Percentiles rank a stretch among this genome's conserved stretches.
phyloP scores from a whole-genome alignment of 2,113 vertebrate species.

The Thalassoma bifasciatum region DNA sequence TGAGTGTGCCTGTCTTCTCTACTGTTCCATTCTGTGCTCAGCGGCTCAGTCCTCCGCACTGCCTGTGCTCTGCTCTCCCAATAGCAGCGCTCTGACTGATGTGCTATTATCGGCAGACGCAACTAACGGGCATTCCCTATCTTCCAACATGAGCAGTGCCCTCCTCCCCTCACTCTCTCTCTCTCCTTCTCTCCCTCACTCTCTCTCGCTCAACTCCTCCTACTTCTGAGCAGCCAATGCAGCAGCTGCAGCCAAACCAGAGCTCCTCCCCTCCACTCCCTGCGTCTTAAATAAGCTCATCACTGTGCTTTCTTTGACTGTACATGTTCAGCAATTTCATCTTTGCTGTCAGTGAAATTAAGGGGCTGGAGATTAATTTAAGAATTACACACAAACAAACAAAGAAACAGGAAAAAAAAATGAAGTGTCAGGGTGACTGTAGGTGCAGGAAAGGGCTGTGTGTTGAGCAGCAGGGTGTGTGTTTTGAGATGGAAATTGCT shows the following conservation, averaged over 20 bases:
- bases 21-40: slow-evolving; percentile 66
- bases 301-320: slow-evolving; percentile 83
- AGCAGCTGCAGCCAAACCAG: slow-evolving; percentile 59
- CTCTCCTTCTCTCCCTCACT: slow-evolving; percentile 29
- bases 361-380: slow-evolving; percentile 38
- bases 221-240: slow-evolving; percentile 82
- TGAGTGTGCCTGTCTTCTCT: slow-evolving; percentile 49
- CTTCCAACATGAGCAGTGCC: slow-evolving; percentile 79
- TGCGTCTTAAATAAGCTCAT: slow-evolving; percentile 88
- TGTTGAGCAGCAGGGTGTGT: slow-evolving; percentile 1
- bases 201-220: slow-evolving; percentile 68
- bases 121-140: slow-evolving; percentile 86
- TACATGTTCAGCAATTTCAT: slow-evolving; percentile 81
- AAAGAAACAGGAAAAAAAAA: neutral
- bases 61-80: slow-evolving; percentile 69
- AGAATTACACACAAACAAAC: slow-evolving; percentile 36
- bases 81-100: slow-evolving; percentile 76
- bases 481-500: slow-evolving; percentile 9
- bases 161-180: slow-evolving; percentile 70
- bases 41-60: slow-evolving; percentile 67
- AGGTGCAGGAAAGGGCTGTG: neutral
- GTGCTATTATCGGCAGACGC: slow-evolving; percentile 87
- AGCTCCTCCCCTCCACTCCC: slow-evolving; percentile 77
- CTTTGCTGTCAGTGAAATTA: slow-evolving; percentile 43
- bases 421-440: slow-evolving; percentile 23